Base-by-base conservation (phyloP, 2,797 vertebrate species). In the Channallabes apus region DNA sequence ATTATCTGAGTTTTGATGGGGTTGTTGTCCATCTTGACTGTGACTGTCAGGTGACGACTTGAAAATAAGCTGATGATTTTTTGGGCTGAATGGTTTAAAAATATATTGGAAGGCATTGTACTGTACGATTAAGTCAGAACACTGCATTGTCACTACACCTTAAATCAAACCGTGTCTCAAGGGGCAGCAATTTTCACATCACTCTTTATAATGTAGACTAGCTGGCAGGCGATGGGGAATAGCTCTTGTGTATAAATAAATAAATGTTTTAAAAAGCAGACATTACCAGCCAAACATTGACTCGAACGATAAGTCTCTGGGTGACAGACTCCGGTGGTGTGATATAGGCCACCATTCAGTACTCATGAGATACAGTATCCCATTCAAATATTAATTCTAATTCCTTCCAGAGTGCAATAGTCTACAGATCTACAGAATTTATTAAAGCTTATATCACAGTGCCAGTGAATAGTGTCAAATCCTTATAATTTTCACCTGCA, bases 61-160 rank as follows among this genome's bases (percentile, higher is more conserved):
- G n/a, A 8, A 77, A 58, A 77, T 58, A 58, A 22, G 17, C 54
- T 58, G 17, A 29, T 76, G n/a, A 56, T 58, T 17, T 20, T 58
- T 76, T 58, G 29, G 27, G 51, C 51, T 76, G 51, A 51, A 56
- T 56, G 54, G 72, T 75, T 9, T 29, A 62, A 64, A 88, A 75
- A 75, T 67, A 62, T 56, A 35, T 24, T 65, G n/a, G 9, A n/a
- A 41, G 24, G 32, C 15, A 3, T 15, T 64, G 59, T 38, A 46
- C 27, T 41, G 35, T 38, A 51, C 27, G 14, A 65, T 65, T 29
- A 65, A n/a, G 35, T 12, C 35, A 64, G 61, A 15, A 65, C 78
- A 51, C 38, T 76, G 8, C 51, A 32, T 58, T n/a, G n/a, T n/a
- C 54, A 76, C 27, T 58, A 77, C 27, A 77, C 54, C 54, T 58